Evolutionary conservation across 2,888 invertebrate species (phyloP).

Genomic region (Aporophyla lueneburgensis): DNA sequence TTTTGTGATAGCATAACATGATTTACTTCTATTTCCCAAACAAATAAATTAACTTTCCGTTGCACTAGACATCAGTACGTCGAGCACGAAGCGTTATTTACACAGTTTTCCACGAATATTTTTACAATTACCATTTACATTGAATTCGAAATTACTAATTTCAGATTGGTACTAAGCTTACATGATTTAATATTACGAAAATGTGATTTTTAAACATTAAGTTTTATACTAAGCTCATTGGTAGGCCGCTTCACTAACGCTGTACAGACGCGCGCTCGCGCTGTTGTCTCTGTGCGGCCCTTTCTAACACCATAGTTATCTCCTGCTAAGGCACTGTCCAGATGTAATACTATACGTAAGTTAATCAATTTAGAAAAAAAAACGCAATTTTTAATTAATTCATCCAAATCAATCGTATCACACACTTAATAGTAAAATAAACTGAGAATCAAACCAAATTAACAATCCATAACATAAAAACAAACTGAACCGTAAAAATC

Average conservation of each 20-base stretch:
- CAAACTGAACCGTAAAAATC: slow-evolving; percentile 51
- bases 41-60: slow-evolving; percentile 18
- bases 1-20: slow-evolving; percentile 51
- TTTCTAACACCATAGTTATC: slow-evolving; percentile 34
- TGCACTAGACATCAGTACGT: slow-evolving; percentile 30
- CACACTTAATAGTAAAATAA: slow-evolving; percentile 36
- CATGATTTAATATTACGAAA: slow-evolving; percentile 55
- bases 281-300: slow-evolving; percentile 37
- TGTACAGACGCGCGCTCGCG: slow-evolving; percentile 24
- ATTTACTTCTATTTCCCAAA: slow-evolving; percentile 29
- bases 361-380: slow-evolving; percentile 35
- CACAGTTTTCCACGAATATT: slow-evolving; percentile 37
- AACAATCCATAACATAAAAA: slow-evolving; percentile 58
- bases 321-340: slow-evolving; percentile 65
- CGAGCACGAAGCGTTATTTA: slow-evolving; percentile 26
- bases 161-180: slow-evolving; percentile 65
- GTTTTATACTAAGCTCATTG: slow-evolving; percentile 67
- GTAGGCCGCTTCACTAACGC: slow-evolving; percentile 60
- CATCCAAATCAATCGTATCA: slow-evolving; percentile 25
- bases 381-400: slow-evolving; percentile 11
- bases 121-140: slow-evolving; percentile 55
- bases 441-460: slow-evolving; percentile 50
- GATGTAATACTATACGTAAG: slow-evolving; percentile 49
- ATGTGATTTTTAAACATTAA: slow-evolving; percentile 61
- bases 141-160: slow-evolving; percentile 58